These are phyloP conservation scores for Siderastrea siderea DNA, from an alignment of 92 coral and sea anemone species.

Conservation along the genomic window DNA sequence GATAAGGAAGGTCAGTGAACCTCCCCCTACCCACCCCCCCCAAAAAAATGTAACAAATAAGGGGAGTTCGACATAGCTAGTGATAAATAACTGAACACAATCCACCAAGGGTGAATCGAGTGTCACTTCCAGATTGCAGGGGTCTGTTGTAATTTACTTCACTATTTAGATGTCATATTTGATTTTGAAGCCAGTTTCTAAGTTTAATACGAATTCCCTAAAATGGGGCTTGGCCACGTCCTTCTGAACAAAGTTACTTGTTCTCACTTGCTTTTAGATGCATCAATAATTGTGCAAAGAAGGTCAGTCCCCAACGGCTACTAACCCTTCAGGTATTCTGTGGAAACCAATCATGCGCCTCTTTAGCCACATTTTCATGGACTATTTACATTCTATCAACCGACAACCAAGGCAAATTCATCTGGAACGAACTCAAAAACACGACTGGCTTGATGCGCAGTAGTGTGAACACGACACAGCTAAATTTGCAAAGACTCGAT, in stretches of 20 bases:
- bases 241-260: not conserved
- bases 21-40: no score
- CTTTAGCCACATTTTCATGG: constrained; percentile 31
- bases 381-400: not conserved
- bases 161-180: not conserved
- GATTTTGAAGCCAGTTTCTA: not conserved
- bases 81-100: no score
- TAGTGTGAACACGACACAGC: constrained; percentile 19
- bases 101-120: no score
- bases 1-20: no score
- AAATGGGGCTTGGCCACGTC: not conserved
- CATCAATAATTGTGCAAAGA: constrained; percentile 25
- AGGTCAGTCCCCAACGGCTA: constrained; percentile 14
- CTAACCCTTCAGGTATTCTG: constrained; percentile 24
- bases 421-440: constrained; percentile 19
- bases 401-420: not conserved
- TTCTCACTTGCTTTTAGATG: not conserved
- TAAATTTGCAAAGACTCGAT: constrained; percentile 25
- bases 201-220: not conserved
- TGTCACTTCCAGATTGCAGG: no score
- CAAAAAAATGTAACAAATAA: no score
- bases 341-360: not conserved
- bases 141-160: not conserved
- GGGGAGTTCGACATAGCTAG: no score
- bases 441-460: not conserved